A percentile compares a stretch with the other conserved stretches of the same genome.
These are phyloP conservation scores for Empis livida DNA, from an alignment of 2,888 invertebrate species.

Conservation along the genomic window DNA sequence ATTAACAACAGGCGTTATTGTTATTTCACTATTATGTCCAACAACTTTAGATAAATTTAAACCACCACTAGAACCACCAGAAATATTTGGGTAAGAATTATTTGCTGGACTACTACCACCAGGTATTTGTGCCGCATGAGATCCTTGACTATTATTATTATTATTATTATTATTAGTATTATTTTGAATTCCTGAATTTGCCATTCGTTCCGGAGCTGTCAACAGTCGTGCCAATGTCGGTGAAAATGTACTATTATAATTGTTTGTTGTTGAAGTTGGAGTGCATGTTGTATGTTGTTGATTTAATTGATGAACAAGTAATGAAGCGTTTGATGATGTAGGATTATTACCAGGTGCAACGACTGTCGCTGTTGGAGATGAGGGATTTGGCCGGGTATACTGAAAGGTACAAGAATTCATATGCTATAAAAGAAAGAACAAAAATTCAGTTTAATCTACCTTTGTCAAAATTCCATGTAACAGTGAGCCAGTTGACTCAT, in stretches of 20 bases:
- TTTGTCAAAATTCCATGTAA: slow-evolving; percentile 68
- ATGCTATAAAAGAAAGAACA: background rate
- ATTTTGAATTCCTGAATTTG: slow-evolving; percentile 3
- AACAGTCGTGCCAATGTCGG: slow-evolving; percentile 69
- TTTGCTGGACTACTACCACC: slow-evolving; percentile 1
- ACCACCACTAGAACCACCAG: background rate
- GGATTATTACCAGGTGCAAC: background rate
- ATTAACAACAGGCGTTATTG: slow-evolving; percentile 43
- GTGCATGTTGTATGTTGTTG: slow-evolving; percentile 10
- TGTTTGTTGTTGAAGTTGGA: slow-evolving; percentile 13
- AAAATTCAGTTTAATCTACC: slow-evolving; percentile 26
- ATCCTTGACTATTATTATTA: slow-evolving; percentile 5
- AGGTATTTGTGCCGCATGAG: slow-evolving; percentile 7
- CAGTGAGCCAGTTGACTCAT: slow-evolving; percentile 44
- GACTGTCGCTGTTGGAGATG: background rate
- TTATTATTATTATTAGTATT: slow-evolving; percentile 2
- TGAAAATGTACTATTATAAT: slow-evolving; percentile 34
- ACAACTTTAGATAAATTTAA: slow-evolving; percentile 33
- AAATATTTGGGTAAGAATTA: background rate
- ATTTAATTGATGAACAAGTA: slow-evolving; percentile 6
- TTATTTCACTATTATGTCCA: slow-evolving; percentile 43
- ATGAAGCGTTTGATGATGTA: slow-evolving; percentile 5
- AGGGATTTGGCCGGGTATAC: too few relatives aligned
- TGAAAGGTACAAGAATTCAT: too few relatives aligned
- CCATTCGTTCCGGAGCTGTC: slow-evolving; percentile 47